A percentile compares a stretch with the other conserved stretches of the same genome.
Evolutionary conservation across 1,140 invertebrate genomes (phyloP).

Genomic region (Drosophila suzukii): DNA sequence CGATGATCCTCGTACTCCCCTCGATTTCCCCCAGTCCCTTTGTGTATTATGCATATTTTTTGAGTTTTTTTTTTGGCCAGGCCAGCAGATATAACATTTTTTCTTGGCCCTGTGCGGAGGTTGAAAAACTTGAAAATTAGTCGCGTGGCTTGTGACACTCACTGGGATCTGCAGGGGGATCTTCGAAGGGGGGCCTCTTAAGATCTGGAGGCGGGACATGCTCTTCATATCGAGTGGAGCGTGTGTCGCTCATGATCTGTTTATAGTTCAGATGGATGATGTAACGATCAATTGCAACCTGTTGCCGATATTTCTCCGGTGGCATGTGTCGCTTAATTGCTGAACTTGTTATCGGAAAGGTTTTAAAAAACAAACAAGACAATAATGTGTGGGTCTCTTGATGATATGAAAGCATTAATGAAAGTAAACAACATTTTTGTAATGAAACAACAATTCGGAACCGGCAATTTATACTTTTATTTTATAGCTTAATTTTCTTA

Average conservation of each 20-base stretch:
- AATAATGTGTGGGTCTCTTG: slow-evolving; percentile 3
- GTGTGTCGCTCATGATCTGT: slow-evolving; percentile 39
- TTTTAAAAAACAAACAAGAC: slow-evolving; percentile 7
- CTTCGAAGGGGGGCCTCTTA: not conserved
- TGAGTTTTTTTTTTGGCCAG: slow-evolving; percentile 1
- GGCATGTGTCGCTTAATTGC: slow-evolving; percentile 13
- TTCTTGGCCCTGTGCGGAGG: slow-evolving; percentile 13
- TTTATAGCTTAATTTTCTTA: not conserved
- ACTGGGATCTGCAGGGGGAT: not conserved
- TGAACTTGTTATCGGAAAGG: slow-evolving; percentile 15
- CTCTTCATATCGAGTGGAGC: slow-evolving; percentile 16
- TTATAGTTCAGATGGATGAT: slow-evolving; percentile 43
- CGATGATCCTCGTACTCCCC: not conserved
- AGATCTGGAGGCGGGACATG: slow-evolving; percentile 25
- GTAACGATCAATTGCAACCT: slow-evolving; percentile 32
- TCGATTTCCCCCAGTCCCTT: not conserved
- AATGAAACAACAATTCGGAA: not conserved
- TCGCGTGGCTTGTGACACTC: slow-evolving; percentile 62
- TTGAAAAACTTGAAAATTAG: slow-evolving; percentile 71
- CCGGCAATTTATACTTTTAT: not conserved
- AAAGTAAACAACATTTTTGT: slow-evolving; percentile 1
- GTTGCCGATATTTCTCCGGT: slow-evolving; percentile 16
- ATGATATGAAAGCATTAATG: slow-evolving; percentile 2
- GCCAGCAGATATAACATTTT: slow-evolving; percentile 23
- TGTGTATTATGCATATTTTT: slow-evolving; percentile 55